Conservation (phyloP, 2,888 invertebrate genomes). For the Chromoteleia sp. region DNA sequence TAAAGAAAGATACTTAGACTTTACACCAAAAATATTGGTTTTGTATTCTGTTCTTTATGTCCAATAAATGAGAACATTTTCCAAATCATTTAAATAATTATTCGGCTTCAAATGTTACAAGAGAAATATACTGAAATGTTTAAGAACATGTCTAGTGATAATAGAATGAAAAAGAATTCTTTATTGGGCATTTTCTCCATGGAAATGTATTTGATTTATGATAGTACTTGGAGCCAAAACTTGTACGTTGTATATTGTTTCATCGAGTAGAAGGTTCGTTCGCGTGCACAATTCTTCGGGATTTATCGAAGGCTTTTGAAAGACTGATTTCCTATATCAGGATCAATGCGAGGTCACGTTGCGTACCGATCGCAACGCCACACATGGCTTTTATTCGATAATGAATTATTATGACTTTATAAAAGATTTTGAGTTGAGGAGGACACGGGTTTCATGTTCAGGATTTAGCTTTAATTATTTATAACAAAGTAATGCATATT, state of each 20-base stretch:
- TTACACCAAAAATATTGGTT: not conserved
- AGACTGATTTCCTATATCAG: slow-evolving; percentile 53
- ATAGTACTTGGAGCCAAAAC: not conserved
- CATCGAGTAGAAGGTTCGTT: not conserved
- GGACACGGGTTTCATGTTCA: not conserved
- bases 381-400: not conserved
- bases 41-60: not conserved
- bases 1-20: slow-evolving; percentile 12
- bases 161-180: no score
- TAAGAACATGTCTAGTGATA: no score
- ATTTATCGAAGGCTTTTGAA: slow-evolving; percentile 25
- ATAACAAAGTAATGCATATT: not conserved
- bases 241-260: not conserved
- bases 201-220: not conserved
- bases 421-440: not conserved
- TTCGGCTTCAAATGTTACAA: not conserved
- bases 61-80: not conserved
- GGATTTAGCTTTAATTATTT: not conserved
- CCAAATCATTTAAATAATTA: no score
- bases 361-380: not conserved
- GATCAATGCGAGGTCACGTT: slow-evolving; percentile 16
- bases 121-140: no score
- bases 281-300: slow-evolving; percentile 22
- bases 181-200: not conserved
- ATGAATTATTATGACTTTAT: not conserved